Evolutionary conservation across 37 sponge, comb jelly and placozoan genomes (phyloP), one percentile per base, ranked within the genome.

Genomic region (Beroe ovata): DNA sequence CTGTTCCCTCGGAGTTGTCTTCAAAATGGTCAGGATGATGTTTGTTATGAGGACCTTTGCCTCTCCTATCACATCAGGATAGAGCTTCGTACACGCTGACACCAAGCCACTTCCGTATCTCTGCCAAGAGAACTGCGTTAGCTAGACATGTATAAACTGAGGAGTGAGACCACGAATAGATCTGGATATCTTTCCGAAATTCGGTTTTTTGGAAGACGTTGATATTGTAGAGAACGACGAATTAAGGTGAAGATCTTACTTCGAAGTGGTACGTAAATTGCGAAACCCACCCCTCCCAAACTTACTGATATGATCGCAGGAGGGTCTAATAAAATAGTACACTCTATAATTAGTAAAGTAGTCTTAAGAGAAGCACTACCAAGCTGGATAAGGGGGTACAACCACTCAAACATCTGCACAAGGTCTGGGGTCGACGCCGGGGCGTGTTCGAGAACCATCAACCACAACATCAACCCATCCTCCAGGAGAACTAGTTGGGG

Each of bases 261-360:
- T n/a, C n/a, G n/a, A n/a, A n/a, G n/a, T n/a, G n/a, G n/a, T n/a
- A n/a, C n/a, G n/a, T n/a, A n/a, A n/a, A n/a, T n/a, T n/a, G n/a
- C n/a, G n/a, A n/a, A n/a, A 47, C 71, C 36, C 71, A 29, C 71
- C 71, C 19, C 71, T 8, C 36, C 38, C 54, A 42, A 2, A 77
- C 84, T 77, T 42, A 77, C 84, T 42, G 84, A 42, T 11, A 42
- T 77, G 3, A 77, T 42, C 26, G 84, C 84, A 37, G 84, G 84
- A 42, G 84, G 84, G 54, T 77, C 84, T 42, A 77, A 42, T 36
- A 77, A 77, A 77, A 77, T 77, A 77, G 84, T 77, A 77, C 54
- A 39, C 84, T 77, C 84, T 21, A 77, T 42, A 36, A 77, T 77
- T 33, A 42, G 84, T 42, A 77, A 42, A 42, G 84, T 36, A 77